These are phyloP conservation scores for Acleris holmiana DNA, from an alignment of 2,888 invertebrate genomes.

Conservation along the genomic window DNA sequence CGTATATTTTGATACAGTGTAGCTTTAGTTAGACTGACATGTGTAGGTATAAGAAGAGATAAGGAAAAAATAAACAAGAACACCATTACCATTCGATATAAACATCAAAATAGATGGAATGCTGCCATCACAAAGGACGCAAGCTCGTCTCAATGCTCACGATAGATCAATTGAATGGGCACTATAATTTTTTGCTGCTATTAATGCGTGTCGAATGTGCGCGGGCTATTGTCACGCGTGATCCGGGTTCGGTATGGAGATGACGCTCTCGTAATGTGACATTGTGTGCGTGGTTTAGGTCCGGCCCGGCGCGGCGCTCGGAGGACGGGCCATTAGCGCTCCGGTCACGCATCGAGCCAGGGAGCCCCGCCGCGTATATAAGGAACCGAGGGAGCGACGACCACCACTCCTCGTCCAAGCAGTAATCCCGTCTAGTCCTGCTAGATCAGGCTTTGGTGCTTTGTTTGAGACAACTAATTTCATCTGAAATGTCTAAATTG, in stretches of 20 bases:
- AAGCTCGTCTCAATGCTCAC: slow-evolving; percentile 17
- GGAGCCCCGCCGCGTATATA: slow-evolving; percentile 57
- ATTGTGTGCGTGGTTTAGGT: slow-evolving; percentile 57
- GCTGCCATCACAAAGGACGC: slow-evolving; percentile 21
- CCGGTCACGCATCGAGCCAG: slow-evolving; percentile 66
- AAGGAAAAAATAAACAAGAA: neutral
- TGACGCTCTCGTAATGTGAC: slow-evolving; percentile 72
- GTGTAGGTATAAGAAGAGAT: neutral
- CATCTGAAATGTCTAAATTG: slow-evolving; percentile 68
- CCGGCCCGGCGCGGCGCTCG: slow-evolving; percentile 57
- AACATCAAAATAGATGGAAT: slow-evolving; percentile 15
- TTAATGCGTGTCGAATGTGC: slow-evolving; percentile 51
- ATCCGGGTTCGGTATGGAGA: slow-evolving; percentile 76
- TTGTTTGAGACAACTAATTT: slow-evolving; percentile 25
- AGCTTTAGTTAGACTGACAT: too few relatives aligned
- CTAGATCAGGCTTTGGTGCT: slow-evolving; percentile 64
- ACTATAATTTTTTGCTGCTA: slow-evolving; percentile 52
- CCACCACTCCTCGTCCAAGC: slow-evolving; percentile 48
- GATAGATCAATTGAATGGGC: slow-evolving; percentile 36
- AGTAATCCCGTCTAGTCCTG: slow-evolving; percentile 65
- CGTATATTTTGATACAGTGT: too few relatives aligned
- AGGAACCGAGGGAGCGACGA: slow-evolving; percentile 47
- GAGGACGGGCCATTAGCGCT: slow-evolving; percentile 72
- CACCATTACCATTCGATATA: neutral
- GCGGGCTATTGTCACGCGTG: slow-evolving; percentile 49